phyloP scores from a whole-genome alignment of 2,888 invertebrate species.

The Griposia aprilina region DNA sequence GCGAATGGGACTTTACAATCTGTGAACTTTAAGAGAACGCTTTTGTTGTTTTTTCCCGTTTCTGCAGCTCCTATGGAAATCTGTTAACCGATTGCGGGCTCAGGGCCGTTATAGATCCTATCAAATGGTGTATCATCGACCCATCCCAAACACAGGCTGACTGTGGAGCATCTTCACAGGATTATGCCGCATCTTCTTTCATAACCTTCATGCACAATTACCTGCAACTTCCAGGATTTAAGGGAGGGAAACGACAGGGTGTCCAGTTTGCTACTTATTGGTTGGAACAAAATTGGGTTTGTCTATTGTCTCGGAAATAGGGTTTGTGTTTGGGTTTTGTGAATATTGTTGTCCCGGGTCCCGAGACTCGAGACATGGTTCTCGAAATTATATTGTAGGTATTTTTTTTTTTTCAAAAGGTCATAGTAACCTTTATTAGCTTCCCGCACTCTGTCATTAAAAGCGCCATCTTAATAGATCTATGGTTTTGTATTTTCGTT shows the following conservation, averaged over 20 bases:
- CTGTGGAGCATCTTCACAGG: neutral
- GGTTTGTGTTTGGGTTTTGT: neutral
- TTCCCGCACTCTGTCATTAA: neutral
- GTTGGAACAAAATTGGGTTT: neutral
- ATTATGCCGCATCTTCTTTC: neutral
- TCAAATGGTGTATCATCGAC: neutral
- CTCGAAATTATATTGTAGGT: neutral
- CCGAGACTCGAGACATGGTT: neutral
- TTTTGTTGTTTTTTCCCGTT: neutral
- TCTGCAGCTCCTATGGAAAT: neutral
- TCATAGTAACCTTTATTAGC: neutral
- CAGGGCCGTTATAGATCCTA: neutral
- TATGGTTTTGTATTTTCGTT: no score
- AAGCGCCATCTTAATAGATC: neutral
- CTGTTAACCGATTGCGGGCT: neutral
- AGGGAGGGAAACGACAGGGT: neutral
- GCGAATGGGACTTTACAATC: conserved; percentile 8
- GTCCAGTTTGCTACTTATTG: no score
- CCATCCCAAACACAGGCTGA: neutral
- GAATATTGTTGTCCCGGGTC: neutral
- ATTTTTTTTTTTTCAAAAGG: neutral
- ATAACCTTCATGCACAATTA: neutral
- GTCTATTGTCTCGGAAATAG: neutral
- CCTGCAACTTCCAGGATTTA: neutral
- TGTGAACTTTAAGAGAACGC: neutral